Base-by-base conservation (phyloP, 2,113 vertebrate genomes). In the Ibidorhyncha struthersii region DNA sequence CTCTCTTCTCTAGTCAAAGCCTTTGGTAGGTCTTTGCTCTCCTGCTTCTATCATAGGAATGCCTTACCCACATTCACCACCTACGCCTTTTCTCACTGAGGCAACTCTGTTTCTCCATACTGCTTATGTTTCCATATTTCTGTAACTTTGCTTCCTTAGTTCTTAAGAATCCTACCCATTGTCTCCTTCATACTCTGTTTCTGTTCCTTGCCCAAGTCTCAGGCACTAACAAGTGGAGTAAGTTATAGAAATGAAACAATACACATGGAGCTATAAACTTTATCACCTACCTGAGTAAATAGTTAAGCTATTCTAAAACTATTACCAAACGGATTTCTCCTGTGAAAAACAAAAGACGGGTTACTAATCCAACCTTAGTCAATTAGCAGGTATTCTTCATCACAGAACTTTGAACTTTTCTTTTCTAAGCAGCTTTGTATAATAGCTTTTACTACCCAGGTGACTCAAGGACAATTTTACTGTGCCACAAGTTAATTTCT, bases 391-490 rank as follows among this genome's bases (percentile, higher is more conserved):
- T 81, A 89, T 89, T 92, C 71, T 88, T 81, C 88, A 86, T 66
- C 50, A 78, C 38, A 95, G 59, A 95, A 96, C 86, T 82, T 63
- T 7, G 26, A 94, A 95, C 94, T 96, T 95, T 96, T 95, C 82
- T 94, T 96, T 96, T 96, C 80, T 96, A 96, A 97, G 91, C 32
- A 95, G 94, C 83, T 97, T 96, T 96, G 72, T 82, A 66, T 91
- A 96, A 96, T 92, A 84, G 63, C 89, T 96, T 96, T 96, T 96
- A 92, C 80, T 94, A 78, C 8, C 15, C 59, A 92, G 80, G 94
- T 94, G 63, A 86, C 81, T 84, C 77, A 63, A 94, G 93, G 93
- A 78, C 63, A 91, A 71, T 92, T 92, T 89, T 63, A 56, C 67
- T 50, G 76, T 74, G 55, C n/a, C 50, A 50, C 2, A 43, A 22